These are phyloP conservation scores for Pampusana beccarii DNA, from an alignment of 2,113 vertebrate species.

Conservation along the genomic window DNA sequence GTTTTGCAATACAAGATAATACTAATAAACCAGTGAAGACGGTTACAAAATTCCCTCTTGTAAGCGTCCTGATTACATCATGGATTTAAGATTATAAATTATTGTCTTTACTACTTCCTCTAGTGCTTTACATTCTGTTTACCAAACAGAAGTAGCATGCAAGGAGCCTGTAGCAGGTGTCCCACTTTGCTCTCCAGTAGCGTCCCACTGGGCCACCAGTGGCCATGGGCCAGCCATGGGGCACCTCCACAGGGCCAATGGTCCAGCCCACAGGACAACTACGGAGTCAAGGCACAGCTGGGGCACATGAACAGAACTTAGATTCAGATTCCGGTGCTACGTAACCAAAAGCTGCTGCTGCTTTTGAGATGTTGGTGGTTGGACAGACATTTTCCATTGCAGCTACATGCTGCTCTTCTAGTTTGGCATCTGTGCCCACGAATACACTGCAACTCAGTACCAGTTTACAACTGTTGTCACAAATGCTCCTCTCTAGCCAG, in stretches of 20 bases:
- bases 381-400: not conserved
- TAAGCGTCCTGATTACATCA: not conserved
- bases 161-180: not conserved
- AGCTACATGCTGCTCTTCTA: not conserved
- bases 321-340: rapidly evolving
- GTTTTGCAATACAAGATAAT: constrained; percentile 29
- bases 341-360: not conserved
- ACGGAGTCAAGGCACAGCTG: not conserved
- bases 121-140: constrained; percentile 22
- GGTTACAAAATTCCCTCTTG: constrained; percentile 11
- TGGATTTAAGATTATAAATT: not conserved
- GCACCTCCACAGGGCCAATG: rapidly evolving
- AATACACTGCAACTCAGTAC: not conserved
- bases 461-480: not conserved
- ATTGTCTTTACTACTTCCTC: constrained; percentile 25
- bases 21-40: constrained; percentile 43
- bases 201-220: rapidly evolving
- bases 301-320: rapidly evolving
- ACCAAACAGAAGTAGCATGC: not conserved
- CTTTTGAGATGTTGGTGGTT: not conserved
- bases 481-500: not conserved
- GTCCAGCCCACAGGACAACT: not conserved
- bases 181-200: not conserved
- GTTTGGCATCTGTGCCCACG: not conserved
- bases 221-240: not conserved